phyloP scores from a whole-genome alignment of 2,888 invertebrate species.

The Idaea dimidiata region DNA sequence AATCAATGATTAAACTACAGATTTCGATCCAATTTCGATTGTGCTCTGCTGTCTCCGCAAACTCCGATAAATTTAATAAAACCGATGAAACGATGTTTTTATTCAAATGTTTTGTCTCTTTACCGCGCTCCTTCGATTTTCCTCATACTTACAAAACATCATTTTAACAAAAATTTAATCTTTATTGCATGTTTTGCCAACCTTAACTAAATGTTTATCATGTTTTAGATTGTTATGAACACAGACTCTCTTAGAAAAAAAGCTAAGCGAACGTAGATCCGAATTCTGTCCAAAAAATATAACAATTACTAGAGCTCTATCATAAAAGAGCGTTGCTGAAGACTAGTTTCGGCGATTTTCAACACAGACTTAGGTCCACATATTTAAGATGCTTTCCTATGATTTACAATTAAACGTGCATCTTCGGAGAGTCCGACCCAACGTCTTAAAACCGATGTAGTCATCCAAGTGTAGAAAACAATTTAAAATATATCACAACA shows the following conservation, averaged over 20 bases:
- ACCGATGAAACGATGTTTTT: background rate
- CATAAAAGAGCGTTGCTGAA: too few species aligned
- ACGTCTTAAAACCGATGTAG: too few species aligned
- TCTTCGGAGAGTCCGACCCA: too few species aligned
- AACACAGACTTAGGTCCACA: too few species aligned
- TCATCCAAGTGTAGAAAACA: too few species aligned
- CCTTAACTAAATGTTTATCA: background rate
- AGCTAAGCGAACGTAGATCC: background rate
- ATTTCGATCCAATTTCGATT: constrained; percentile 18
- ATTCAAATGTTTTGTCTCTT: background rate
- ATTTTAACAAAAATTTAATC: background rate
- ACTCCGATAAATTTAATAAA: background rate
- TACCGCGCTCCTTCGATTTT: background rate
- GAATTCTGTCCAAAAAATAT: too few species aligned
- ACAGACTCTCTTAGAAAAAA: background rate
- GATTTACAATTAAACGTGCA: too few species aligned
- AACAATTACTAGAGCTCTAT: too few species aligned
- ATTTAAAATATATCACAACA: too few species aligned
- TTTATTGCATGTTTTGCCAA: background rate
- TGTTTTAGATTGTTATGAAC: background rate
- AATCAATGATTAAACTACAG: constrained; percentile 19
- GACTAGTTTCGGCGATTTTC: too few species aligned
- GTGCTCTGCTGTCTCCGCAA: constrained; percentile 9
- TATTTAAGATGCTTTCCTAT: too few species aligned
- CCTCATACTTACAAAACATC: background rate